phyloP scores from a whole-genome alignment of 1,140 invertebrate species.

The Lysiphlebus fabarum region DNA sequence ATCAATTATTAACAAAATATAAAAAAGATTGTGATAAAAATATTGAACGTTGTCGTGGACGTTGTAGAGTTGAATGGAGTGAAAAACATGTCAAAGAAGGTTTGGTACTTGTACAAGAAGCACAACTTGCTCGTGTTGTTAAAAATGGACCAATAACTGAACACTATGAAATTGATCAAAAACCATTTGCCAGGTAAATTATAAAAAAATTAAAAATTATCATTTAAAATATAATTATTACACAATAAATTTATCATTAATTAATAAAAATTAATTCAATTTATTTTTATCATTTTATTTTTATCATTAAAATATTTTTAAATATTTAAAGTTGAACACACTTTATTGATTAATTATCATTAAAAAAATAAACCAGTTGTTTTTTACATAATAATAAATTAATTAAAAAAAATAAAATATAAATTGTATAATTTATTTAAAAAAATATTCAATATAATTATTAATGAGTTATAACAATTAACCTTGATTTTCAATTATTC shows the following conservation, averaged over 20 bases:
- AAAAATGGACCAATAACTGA: constrained; percentile 51
- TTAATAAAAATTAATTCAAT: background rate
- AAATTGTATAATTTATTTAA: no score
- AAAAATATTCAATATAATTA: no score
- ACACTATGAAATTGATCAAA: constrained; percentile 51
- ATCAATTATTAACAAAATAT: constrained; percentile 23
- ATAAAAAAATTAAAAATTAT: constrained; percentile 1
- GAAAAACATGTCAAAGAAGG: constrained; percentile 54
- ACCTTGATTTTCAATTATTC: no score
- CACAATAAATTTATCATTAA: constrained; percentile 1
- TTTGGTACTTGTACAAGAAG: constrained; percentile 49
- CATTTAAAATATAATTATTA: background rate
- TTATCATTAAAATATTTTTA: no score
- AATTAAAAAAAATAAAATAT: no score
- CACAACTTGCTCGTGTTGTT: constrained; percentile 49
- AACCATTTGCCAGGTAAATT: constrained; percentile 49
- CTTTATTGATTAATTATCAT: no score
- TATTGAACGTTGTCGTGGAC: constrained; percentile 42
- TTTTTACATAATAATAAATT: no score
- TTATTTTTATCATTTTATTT: no score
- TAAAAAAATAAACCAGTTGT: no score
- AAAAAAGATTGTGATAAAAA: constrained; percentile 27
- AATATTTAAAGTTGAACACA: no score
- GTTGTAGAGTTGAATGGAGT: constrained; percentile 53
- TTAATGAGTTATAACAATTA: no score